Conservation (phyloP, 2,888 invertebrate genomes). For the Dorcus parallelipipedus region DNA sequence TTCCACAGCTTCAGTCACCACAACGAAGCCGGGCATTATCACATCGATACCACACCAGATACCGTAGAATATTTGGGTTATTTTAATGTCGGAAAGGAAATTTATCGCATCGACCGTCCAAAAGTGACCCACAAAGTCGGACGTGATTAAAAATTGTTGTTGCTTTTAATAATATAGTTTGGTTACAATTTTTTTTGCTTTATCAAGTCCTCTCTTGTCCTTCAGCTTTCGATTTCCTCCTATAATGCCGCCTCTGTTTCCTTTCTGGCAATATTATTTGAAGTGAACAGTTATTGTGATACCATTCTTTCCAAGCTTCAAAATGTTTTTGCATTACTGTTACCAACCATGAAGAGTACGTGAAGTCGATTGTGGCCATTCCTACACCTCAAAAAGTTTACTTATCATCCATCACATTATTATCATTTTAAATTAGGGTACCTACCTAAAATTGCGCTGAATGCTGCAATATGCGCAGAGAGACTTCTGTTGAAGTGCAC, state of each 20-base stretch:
- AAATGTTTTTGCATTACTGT: conserved; percentile 43
- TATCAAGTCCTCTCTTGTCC: too few relatives aligned
- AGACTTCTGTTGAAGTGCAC: conserved; percentile 32
- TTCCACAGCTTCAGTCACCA: conserved; percentile 88
- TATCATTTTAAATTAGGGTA: too few relatives aligned
- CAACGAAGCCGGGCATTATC: conserved; percentile 93
- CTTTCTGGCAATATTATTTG: conserved; percentile 41
- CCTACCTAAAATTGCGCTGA: conserved; percentile 45
- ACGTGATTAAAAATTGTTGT: conserved; percentile 57
- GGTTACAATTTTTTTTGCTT: neutral
- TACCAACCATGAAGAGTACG: conserved; percentile 49
- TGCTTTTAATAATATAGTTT: neutral
- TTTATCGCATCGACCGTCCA: conserved; percentile 76
- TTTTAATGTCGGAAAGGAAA: conserved; percentile 72
- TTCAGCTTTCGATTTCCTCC: conserved; percentile 2
- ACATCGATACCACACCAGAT: conserved; percentile 89
- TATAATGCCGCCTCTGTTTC: conserved; percentile 24
- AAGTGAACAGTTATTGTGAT: conserved; percentile 40
- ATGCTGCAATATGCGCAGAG: conserved; percentile 41
- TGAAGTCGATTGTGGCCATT: conserved; percentile 48
- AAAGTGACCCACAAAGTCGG: conserved; percentile 64
- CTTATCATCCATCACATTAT: neutral
- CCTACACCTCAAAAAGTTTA: conserved; percentile 21
- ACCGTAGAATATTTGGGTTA: conserved; percentile 87
- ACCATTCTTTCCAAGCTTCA: conserved; percentile 47